Conservation (phyloP, 2,888 invertebrate species). For the Dolomedes plantarius region DNA sequence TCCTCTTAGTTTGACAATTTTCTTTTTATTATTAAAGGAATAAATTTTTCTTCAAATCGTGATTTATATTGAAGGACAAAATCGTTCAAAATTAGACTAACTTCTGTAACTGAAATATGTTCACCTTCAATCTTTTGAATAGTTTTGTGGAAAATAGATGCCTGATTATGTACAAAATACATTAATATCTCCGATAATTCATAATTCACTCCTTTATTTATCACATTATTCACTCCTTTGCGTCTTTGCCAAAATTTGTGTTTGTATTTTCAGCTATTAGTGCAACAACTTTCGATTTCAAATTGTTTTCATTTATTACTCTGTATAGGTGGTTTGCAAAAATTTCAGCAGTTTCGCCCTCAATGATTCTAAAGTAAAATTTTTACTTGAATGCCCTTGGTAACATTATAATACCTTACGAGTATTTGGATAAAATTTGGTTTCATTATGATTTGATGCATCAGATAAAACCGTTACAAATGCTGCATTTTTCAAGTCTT, state of each 20-base stretch:
- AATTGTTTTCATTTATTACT: slow-evolving; percentile 25
- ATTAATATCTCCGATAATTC: slow-evolving; percentile 8
- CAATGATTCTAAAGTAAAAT: not conserved
- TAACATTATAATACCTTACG: slow-evolving; percentile 24
- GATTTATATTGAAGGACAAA: slow-evolving; percentile 35
- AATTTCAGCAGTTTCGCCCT: slow-evolving; percentile 3
- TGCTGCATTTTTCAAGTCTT: slow-evolving; percentile 17
- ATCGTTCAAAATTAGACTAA: slow-evolving; percentile 37
- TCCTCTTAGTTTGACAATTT: slow-evolving; percentile 43
- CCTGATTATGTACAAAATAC: slow-evolving; percentile 28
- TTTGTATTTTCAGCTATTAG: slow-evolving; percentile 18
- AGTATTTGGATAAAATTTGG: slow-evolving; percentile 27
- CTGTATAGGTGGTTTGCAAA: not conserved
- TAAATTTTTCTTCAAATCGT: slow-evolving; percentile 13
- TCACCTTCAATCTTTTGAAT: slow-evolving; percentile 34
- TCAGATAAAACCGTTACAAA: slow-evolving; percentile 4
- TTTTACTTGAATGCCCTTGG: not conserved
- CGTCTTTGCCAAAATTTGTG: slow-evolving; percentile 16
- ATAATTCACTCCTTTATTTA: slow-evolving; percentile 31
- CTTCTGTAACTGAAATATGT: slow-evolving; percentile 23
- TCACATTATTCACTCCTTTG: slow-evolving; percentile 20
- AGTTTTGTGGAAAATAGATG: slow-evolving; percentile 20
- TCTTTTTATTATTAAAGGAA: slow-evolving; percentile 25
- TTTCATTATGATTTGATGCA: slow-evolving; percentile 18
- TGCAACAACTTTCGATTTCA: slow-evolving; percentile 8